Conservation (phyloP, 1,140 invertebrate genomes). For the Acromyrmex echinatior region DNA sequence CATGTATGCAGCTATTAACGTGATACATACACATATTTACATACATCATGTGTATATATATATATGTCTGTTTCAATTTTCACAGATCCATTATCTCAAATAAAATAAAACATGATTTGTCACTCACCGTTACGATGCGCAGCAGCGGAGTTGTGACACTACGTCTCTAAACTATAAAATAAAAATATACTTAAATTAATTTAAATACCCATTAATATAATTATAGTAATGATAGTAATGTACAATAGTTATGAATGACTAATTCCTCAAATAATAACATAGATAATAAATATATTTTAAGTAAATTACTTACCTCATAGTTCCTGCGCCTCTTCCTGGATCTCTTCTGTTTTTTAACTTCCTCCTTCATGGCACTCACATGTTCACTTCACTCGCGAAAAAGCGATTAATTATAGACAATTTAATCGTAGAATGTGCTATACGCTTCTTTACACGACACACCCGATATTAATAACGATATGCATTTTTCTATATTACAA, state of each 20-base stretch:
- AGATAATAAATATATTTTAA: background rate
- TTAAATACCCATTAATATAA: background rate
- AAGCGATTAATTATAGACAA: background rate
- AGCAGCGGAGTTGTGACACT: background rate
- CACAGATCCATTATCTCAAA: constrained; percentile 21
- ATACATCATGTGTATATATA: background rate
- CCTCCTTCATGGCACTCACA: background rate
- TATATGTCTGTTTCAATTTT: background rate
- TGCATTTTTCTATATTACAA: background rate
- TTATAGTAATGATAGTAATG: too few relatives aligned
- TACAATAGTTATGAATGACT: background rate
- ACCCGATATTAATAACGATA: background rate
- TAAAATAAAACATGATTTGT: constrained; percentile 37
- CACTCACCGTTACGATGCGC: background rate
- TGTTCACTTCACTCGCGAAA: constrained; percentile 2
- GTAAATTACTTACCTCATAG: background rate
- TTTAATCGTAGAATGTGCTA: background rate
- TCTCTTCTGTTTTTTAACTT: background rate
- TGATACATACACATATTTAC: background rate
- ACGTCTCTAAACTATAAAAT: background rate
- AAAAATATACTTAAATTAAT: constrained; percentile 10
- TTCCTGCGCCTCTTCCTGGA: background rate
- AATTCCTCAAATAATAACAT: background rate
- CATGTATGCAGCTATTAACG: background rate
- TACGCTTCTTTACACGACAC: background rate